A percentile compares a stretch with the other conserved stretches of the same genome.
Evolutionary conservation across 2,113 vertebrate genomes (phyloP).

Genomic region (Dicrurus megarhynchus): DNA sequence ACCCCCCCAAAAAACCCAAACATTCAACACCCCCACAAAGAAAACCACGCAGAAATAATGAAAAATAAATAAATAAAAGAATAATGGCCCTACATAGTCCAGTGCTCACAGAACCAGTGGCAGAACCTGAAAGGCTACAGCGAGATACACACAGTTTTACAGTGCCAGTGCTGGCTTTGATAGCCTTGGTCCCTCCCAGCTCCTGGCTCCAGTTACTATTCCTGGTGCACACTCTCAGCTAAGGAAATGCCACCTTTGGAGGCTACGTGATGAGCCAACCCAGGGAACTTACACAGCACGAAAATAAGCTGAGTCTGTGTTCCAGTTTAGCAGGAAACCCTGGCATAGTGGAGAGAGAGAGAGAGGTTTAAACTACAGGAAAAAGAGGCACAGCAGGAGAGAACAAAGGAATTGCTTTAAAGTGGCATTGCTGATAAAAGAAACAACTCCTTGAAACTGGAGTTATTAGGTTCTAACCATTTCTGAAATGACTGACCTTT

Average conservation of each 20-base stretch:
- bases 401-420: not conserved
- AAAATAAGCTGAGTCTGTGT: not conserved
- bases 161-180: not conserved
- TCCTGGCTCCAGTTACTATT: not conserved
- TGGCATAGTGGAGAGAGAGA: not conserved
- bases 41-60: not conserved
- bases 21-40: not conserved
- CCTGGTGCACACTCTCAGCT: not conserved
- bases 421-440: not conserved
- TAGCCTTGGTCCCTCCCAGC: fast-evolving
- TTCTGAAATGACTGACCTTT: not conserved
- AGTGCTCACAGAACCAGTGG: fast-evolving
- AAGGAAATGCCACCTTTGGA: not conserved
- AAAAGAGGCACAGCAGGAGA: not conserved
- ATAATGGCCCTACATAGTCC: not conserved
- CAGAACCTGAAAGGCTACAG: not conserved
- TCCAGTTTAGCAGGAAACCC: not conserved
- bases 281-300: fast-evolving
- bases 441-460: not conserved
- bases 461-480: not conserved
- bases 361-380: not conserved
- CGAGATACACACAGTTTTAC: fast-evolving
- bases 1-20: fast-evolving
- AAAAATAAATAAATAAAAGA: not conserved
- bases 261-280: fast-evolving